Conservation (phyloP, 2,113 vertebrate species). For the Petaurus breviceps region DNA sequence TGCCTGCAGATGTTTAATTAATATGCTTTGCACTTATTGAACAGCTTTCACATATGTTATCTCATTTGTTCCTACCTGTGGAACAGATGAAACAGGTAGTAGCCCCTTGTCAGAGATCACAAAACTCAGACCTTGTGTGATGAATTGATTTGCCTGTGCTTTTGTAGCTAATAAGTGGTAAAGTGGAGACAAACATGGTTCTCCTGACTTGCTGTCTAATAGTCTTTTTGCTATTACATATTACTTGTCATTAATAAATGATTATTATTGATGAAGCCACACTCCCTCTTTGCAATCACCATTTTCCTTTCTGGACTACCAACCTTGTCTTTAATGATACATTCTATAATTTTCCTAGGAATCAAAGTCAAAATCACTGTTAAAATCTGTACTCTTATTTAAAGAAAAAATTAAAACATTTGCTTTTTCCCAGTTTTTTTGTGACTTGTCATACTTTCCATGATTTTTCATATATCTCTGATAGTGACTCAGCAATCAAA, state of each 20-base stretch:
- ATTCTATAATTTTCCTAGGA: too few relatives aligned
- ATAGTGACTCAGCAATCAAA: too few relatives aligned
- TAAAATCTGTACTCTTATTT: too few relatives aligned
- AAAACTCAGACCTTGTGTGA: background rate
- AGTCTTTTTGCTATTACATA: background rate
- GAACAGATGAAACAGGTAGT: background rate
- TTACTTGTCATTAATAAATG: background rate
- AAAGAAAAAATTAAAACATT: too few relatives aligned
- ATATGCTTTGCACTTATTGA: background rate
- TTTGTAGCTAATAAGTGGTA: rapidly evolving
- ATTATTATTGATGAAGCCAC: too few relatives aligned
- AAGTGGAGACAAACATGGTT: background rate
- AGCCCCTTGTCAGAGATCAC: background rate
- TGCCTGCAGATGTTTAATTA: background rate
- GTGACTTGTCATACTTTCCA: too few relatives aligned
- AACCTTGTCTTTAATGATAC: too few relatives aligned
- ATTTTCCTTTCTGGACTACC: too few relatives aligned
- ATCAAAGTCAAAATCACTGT: too few relatives aligned
- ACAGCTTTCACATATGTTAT: background rate
- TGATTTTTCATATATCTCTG: too few relatives aligned
- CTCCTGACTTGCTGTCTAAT: rapidly evolving
- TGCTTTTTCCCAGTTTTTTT: too few relatives aligned
- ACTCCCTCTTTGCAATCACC: too few relatives aligned
- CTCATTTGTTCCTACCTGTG: background rate
- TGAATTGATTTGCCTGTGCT: background rate